These are phyloP conservation scores for Fragum fragum DNA, from an alignment of 2,888 invertebrate species.

Conservation along the genomic window DNA sequence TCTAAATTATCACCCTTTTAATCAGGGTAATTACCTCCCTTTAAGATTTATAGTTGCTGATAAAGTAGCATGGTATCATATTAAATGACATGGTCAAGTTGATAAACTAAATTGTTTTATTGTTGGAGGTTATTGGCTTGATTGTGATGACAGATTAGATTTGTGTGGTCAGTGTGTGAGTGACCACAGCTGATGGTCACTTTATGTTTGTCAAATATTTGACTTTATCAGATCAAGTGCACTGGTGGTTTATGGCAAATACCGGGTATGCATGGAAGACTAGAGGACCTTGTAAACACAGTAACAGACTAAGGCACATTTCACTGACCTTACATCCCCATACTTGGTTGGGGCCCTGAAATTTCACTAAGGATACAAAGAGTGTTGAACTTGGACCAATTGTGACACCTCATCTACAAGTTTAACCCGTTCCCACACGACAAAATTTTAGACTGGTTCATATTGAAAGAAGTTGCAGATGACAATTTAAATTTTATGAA, in stretches of 20 bases:
- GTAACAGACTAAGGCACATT: too few relatives aligned
- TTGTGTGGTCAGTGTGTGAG: conserved; percentile 32
- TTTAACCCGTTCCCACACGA: too few relatives aligned
- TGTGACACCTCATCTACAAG: too few relatives aligned
- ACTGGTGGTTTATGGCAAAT: not conserved
- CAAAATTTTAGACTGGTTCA: too few relatives aligned
- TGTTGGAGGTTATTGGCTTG: conserved; percentile 21
- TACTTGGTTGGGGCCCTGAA: too few relatives aligned
- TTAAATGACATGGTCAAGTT: conserved; percentile 30
- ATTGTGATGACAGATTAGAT: conserved; percentile 32
- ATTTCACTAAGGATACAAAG: too few relatives aligned
- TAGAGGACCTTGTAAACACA: too few relatives aligned
- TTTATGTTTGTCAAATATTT: conserved; percentile 22
- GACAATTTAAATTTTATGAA: too few relatives aligned
- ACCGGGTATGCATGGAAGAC: too few relatives aligned
- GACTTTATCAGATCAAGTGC: conserved; percentile 19
- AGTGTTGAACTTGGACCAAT: too few relatives aligned
- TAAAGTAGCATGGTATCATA: conserved; percentile 3
- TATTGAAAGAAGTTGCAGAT: too few relatives aligned
- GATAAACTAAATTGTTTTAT: conserved; percentile 34
- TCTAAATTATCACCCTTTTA: conserved; percentile 16
- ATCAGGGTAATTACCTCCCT: conserved; percentile 28
- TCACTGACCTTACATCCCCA: too few relatives aligned
- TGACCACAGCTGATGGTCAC: conserved; percentile 36
- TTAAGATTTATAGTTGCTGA: conserved; percentile 27